phyloP scores from a whole-genome alignment of 2,888 invertebrate species.

The Zhuqinia jingwanae region DNA sequence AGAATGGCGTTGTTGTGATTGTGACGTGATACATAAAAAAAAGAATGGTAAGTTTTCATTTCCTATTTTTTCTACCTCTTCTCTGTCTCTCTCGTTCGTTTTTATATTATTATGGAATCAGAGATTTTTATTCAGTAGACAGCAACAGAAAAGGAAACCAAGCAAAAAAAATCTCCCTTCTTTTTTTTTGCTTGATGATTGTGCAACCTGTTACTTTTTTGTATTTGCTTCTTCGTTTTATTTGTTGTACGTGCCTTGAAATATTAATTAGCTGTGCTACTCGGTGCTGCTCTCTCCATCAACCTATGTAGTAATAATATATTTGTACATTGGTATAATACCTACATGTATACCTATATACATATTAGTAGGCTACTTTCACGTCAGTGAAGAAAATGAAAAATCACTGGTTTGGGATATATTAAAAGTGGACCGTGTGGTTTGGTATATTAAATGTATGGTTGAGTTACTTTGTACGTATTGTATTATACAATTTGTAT shows the following conservation, averaged over 20 bases:
- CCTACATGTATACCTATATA: too few relatives aligned
- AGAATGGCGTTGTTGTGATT: neutral
- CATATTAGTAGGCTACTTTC: too few relatives aligned
- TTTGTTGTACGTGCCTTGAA: conserved; percentile 50
- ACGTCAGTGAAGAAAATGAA: too few relatives aligned
- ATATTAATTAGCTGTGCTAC: conserved; percentile 35
- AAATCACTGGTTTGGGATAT: neutral
- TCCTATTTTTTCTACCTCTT: neutral
- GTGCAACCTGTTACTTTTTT: conserved; percentile 50
- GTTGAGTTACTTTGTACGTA: neutral
- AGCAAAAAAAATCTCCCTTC: neutral
- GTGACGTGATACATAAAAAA: neutral
- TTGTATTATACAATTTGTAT: neutral
- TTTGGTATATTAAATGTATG: too few relatives aligned
- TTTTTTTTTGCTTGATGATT: conserved; percentile 42
- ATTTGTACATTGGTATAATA: neutral
- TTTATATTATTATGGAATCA: neutral
- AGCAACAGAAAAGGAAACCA: neutral
- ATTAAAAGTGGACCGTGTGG: too few relatives aligned
- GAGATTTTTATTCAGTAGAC: neutral
- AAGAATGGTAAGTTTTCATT: conserved; percentile 5
- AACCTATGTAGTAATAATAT: neutral
- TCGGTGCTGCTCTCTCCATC: neutral
- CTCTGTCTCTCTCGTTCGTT: too few relatives aligned
- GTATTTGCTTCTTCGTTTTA: conserved; percentile 52